Evolutionary conservation across 2,797 vertebrate species (phyloP).

Genomic region (Hypotaenidia okinawae): DNA sequence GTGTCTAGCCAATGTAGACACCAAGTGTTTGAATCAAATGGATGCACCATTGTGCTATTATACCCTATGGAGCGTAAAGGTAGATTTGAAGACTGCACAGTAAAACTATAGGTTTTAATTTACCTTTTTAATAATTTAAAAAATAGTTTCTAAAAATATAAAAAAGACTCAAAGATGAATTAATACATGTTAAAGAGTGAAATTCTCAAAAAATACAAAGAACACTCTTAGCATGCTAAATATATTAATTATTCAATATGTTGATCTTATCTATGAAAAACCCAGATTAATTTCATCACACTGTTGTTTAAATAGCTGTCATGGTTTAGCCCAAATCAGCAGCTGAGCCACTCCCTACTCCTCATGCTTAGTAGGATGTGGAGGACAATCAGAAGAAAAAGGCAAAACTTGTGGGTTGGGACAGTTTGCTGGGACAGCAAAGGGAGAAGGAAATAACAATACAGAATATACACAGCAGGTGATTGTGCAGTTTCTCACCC

Average conservation of each 20-base stretch:
- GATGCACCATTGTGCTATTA: background rate
- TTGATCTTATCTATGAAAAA: background rate
- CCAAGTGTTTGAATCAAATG: background rate
- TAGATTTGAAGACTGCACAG: background rate
- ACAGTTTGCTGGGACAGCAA: no score
- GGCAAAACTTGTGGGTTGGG: no score
- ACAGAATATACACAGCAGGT: no score
- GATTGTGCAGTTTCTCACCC: no score
- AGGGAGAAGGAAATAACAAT: no score
- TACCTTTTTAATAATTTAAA: background rate
- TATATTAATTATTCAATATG: background rate
- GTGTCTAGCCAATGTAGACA: background rate
- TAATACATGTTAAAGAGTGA: background rate
- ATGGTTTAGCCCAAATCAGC: no score
- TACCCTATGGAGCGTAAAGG: background rate
- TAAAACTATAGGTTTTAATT: background rate
- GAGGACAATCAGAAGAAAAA: no score
- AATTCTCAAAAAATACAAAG: background rate
- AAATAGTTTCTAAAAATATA: background rate
- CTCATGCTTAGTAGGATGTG: no score
- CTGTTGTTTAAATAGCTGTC: background rate
- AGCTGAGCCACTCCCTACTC: no score
- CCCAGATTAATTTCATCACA: background rate
- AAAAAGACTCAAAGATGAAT: background rate
- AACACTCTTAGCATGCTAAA: accelerated